phyloP scores from a whole-genome alignment of 2,113 vertebrate species.

The Octodon degus region DNA sequence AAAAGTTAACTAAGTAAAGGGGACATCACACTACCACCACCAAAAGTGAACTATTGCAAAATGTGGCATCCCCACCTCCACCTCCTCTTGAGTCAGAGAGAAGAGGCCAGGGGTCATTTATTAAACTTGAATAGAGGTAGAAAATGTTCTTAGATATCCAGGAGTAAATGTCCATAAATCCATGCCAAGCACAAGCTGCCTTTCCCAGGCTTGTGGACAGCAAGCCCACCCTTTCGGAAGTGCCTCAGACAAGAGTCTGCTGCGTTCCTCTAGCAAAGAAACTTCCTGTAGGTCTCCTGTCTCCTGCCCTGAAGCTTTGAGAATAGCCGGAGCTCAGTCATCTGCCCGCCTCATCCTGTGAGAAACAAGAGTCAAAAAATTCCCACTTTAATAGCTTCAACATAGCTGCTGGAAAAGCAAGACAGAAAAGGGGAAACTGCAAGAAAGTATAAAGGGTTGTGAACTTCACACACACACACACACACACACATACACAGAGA shows the following conservation, averaged over 20 bases:
- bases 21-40: background rate
- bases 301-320: constrained; percentile 3
- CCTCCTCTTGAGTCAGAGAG: background rate
- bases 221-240: constrained; percentile 58
- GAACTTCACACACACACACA: constrained; percentile 7
- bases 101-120: background rate
- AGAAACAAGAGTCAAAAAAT: background rate
- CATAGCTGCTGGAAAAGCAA: constrained; percentile 58
- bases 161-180: constrained; percentile 38
- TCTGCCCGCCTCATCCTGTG: constrained; percentile 58
- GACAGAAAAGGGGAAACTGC: constrained; percentile 36
- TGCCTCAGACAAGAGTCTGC: constrained; percentile 34
- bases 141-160: background rate
- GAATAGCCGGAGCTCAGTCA: constrained; percentile 50
- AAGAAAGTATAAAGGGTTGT: background rate
- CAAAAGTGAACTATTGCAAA: background rate
- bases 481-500: background rate
- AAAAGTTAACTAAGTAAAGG: background rate
- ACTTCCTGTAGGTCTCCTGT: constrained; percentile 69
- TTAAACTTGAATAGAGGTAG: background rate
- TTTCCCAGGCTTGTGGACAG: background rate
- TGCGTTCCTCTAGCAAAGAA: constrained; percentile 23
- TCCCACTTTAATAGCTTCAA: constrained; percentile 8
- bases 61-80: background rate
- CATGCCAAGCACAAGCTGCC: constrained; percentile 42